Evolutionary conservation across 2,888 invertebrate species (phyloP).

Genomic region (Drosophila anceps): DNA sequence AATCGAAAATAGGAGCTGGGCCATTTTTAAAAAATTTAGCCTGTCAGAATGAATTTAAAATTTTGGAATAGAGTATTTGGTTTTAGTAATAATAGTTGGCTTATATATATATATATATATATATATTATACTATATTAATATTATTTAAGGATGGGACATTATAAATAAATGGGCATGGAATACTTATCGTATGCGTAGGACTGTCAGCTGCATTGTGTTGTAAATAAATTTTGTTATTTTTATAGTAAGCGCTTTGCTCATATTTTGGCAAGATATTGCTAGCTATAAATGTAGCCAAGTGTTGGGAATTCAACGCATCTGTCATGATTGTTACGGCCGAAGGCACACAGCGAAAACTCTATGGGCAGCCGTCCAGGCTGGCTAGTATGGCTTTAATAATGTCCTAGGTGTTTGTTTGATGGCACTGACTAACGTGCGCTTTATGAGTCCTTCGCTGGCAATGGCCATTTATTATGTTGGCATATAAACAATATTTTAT

Average conservation of each 20-base stretch:
- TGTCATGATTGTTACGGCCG: constrained; percentile 76
- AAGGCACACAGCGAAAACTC: constrained; percentile 18
- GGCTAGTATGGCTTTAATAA: constrained; percentile 46
- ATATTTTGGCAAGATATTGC: not conserved
- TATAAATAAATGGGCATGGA: not conserved
- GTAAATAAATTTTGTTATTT: not conserved
- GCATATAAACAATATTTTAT: constrained; percentile 80
- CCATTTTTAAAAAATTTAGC: not conserved
- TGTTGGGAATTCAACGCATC: constrained; percentile 45
- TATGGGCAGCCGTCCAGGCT: not conserved
- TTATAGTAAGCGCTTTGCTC: not conserved
- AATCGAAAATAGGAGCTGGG: not conserved
- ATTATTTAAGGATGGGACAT: not conserved
- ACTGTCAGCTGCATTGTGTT: not conserved
- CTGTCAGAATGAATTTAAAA: not conserved
- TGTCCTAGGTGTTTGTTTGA: constrained; percentile 65
- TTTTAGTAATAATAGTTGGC: no score
- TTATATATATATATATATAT: no score
- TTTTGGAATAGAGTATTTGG: not conserved
- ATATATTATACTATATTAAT: no score
- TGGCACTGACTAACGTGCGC: constrained; percentile 60
- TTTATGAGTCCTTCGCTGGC: constrained; percentile 67
- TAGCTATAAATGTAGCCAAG: not conserved
- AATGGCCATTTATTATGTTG: constrained; percentile 77
- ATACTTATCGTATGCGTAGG: rapidly evolving